Evolutionary conservation across 2,113 vertebrate species (phyloP).

Genomic region (Chlorodrepanis virens): DNA sequence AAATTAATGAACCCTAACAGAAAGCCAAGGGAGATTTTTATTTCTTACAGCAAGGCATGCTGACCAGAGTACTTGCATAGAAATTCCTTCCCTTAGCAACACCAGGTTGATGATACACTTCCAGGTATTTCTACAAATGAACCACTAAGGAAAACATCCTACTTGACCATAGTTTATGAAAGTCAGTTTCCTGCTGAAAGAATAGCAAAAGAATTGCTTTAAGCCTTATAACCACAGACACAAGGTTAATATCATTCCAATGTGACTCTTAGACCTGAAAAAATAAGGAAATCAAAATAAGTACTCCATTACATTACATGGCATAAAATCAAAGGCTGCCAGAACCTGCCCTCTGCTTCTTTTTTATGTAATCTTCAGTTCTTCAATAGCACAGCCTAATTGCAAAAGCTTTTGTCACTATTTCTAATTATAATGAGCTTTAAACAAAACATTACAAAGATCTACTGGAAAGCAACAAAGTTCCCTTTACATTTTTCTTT

Average conservation of each 20-base stretch:
- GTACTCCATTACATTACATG: not conserved
- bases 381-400: not conserved
- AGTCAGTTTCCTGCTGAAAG: not conserved
- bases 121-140: not conserved
- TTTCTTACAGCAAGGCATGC: not conserved
- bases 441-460: not conserved
- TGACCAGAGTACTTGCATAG: not conserved
- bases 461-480: not conserved
- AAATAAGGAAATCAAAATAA: not conserved
- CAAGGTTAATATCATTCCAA: not conserved
- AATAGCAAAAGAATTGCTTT: not conserved
- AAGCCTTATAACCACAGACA: not conserved
- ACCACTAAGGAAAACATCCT: not conserved
- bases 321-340: not conserved
- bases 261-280: not conserved
- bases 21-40: conserved; percentile 33
- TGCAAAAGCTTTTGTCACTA: not conserved
- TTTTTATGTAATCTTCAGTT: not conserved
- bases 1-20: conserved; percentile 54
- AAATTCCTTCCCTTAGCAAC: not conserved
- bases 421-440: not conserved
- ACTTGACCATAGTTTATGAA: not conserved
- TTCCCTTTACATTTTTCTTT: not conserved
- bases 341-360: not conserved
- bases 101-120: not conserved